Evolutionary conservation across 2,113 vertebrate genomes (phyloP), one percentile per base, ranked within the genome.

Genomic region (Triplophysa siluroides): DNA sequence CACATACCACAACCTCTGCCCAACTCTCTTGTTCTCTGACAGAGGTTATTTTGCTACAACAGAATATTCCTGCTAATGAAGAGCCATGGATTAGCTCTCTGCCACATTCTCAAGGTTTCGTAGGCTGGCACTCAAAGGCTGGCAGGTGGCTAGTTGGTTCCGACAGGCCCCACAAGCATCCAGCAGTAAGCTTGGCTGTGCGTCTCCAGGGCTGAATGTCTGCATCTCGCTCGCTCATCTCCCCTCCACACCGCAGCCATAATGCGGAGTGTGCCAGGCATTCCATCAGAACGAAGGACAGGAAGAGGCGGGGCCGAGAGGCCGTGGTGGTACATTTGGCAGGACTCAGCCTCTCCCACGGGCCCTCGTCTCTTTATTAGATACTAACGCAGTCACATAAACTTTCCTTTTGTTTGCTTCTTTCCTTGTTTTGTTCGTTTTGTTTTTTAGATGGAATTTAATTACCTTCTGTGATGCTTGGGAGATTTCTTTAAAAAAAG

Each of bases 81-180:
- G 75, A 63, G 64, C 68, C 70, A 69, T 83, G 83, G 79, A 82
- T 80, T 69, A 74, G 78, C 56, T 71, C 81, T 68, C 26, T 60
- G 54, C 74, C 82, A 61, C 68, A 63, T 72, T 84, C 50, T 38
- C 24, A 73, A 71, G 71, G 68, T 82, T 73, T 72, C 14, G 21
- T 52, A 47, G 63, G 29, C 80, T 87, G 86, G 86, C 86, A 83
- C 71, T 47, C n/a, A 50, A 16, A 78, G 60, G 9, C 63, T 71
- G 75, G 76, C 86, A 87, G 86, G 86, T 87, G 86, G 86, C 69
- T 61, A 62, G 67, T 60, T 50, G 80, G 68, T 77, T 83, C 75
- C 73, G 74, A 82, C 60, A 78, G 83, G 78, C 65, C 64, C 74
- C 62, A 58, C 69, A 73, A 74, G 83, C 68, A 74, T 81, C 47